These are phyloP conservation scores for Lagria hirta DNA, from an alignment of 2,888 invertebrate genomes.

Conservation along the genomic window DNA sequence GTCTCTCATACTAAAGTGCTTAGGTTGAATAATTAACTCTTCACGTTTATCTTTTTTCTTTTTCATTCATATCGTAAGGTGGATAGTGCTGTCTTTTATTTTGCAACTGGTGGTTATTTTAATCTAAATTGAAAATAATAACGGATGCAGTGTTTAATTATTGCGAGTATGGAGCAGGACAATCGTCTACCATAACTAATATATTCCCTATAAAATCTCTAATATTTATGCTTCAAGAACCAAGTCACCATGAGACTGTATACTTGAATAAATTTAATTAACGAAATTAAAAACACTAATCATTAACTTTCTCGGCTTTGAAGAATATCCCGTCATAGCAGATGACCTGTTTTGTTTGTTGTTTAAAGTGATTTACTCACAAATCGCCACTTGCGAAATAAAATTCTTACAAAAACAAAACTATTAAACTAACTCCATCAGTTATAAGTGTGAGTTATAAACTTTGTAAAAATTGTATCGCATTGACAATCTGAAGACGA, in stretches of 20 bases:
- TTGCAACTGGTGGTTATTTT: constrained; percentile 27
- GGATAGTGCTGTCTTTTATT: constrained; percentile 12
- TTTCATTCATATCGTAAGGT: constrained; percentile 26
- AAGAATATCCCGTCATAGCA: constrained; percentile 5
- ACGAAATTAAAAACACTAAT: constrained; percentile 28
- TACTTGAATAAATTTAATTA: constrained; percentile 38
- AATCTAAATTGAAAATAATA: constrained; percentile 44
- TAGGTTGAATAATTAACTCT: constrained; percentile 42
- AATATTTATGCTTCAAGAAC: constrained; percentile 45
- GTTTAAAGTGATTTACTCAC: background rate
- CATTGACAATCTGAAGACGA: no score
- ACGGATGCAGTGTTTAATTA: constrained; percentile 49
- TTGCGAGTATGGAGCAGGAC: constrained; percentile 47
- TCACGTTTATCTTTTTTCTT: constrained; percentile 36
- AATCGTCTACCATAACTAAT: constrained; percentile 49
- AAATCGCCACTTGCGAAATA: no score
- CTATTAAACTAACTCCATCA: no score
- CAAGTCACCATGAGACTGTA: constrained; percentile 44
- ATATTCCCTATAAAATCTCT: constrained; percentile 49
- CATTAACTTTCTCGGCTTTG: constrained; percentile 23
- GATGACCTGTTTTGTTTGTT: constrained; percentile 12
- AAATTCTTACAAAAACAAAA: no score
- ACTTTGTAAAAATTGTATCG: no score
- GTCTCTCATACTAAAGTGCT: constrained; percentile 44
- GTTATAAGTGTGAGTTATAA: no score